Evolutionary conservation across 2,797 vertebrate species (phyloP).

Genomic region (Rhynchonycteris naso): DNA sequence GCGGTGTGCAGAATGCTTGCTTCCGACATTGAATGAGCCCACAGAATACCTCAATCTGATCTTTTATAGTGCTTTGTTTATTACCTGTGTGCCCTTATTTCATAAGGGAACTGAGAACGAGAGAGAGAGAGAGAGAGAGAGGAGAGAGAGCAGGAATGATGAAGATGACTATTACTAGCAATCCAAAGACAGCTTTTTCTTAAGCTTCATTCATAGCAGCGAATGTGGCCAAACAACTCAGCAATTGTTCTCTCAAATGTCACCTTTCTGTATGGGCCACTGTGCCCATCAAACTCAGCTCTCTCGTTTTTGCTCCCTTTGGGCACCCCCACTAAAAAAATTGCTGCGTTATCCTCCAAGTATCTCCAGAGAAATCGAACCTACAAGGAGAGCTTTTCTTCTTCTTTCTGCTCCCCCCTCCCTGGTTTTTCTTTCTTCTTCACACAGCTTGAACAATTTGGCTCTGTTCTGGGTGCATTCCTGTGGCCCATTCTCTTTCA

Average conservation of each 20-base stretch:
- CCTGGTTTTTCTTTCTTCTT: conserved; percentile 80
- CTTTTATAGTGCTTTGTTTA: conserved; percentile 84
- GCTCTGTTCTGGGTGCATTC: conserved; percentile 85
- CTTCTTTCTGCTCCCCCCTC: background rate
- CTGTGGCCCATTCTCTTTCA: conserved; percentile 82
- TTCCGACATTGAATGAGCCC: conserved; percentile 67
- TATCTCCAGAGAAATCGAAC: conserved; percentile 80
- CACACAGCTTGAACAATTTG: conserved; percentile 78
- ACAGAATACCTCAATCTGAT: conserved; percentile 74
- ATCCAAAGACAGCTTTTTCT: conserved; percentile 87
- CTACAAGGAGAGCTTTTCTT: conserved; percentile 77
- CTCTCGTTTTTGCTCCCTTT: conserved; percentile 45
- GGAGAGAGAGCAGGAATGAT: conserved; percentile 73
- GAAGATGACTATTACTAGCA: conserved; percentile 84
- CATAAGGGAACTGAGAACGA: conserved; percentile 83
- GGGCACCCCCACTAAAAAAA: conserved; percentile 64
- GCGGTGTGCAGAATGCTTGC: background rate
- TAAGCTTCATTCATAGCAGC: conserved; percentile 86
- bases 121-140: conserved; percentile 44
- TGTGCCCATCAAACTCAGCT: conserved; percentile 77
- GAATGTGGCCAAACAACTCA: conserved; percentile 82
- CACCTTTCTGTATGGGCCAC: conserved; percentile 85
- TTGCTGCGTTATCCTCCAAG: conserved; percentile 77
- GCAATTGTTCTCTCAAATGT: conserved; percentile 87
- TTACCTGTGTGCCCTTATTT: conserved; percentile 80